Conservation (phyloP, 2,113 vertebrate genomes). For the Phalacrocorax pelagicus region DNA sequence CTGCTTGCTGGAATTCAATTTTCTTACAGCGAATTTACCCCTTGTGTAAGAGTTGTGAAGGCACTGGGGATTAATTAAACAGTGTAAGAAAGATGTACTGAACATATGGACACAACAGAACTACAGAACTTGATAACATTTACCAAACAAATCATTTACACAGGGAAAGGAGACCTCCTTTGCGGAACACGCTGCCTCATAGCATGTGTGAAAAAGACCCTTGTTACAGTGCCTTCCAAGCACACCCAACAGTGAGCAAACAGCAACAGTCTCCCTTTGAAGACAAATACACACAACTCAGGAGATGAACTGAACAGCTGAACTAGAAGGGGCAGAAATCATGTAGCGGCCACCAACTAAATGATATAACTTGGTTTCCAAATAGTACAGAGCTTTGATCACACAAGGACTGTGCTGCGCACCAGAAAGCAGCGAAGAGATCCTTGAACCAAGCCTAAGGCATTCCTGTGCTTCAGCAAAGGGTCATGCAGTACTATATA, state of each 20-base stretch:
- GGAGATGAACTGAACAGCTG: not conserved
- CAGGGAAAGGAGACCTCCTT: not conserved
- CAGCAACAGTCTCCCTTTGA: not conserved
- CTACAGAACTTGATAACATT: not conserved
- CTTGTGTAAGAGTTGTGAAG: not conserved
- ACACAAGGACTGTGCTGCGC: not conserved
- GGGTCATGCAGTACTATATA: not conserved
- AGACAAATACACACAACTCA: not conserved
- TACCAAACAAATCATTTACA: not conserved
- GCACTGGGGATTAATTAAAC: conserved; percentile 2
- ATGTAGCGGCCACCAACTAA: not conserved
- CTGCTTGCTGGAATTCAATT: not conserved
- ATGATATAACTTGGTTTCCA: not conserved
- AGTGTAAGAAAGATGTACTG: not conserved
- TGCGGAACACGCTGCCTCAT: not conserved
- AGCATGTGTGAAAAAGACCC: not conserved
- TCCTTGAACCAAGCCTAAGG: not conserved
- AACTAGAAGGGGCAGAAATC: not conserved
- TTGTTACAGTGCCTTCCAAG: not conserved
- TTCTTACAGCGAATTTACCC: not conserved
- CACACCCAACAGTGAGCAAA: not conserved
- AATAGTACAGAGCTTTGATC: not conserved
- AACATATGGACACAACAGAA: not conserved
- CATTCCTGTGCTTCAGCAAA: not conserved
- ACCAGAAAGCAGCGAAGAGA: not conserved